These are phyloP conservation scores for Tapirus terrestris DNA, from an alignment of 2,113 vertebrate species.

Conservation along the genomic window DNA sequence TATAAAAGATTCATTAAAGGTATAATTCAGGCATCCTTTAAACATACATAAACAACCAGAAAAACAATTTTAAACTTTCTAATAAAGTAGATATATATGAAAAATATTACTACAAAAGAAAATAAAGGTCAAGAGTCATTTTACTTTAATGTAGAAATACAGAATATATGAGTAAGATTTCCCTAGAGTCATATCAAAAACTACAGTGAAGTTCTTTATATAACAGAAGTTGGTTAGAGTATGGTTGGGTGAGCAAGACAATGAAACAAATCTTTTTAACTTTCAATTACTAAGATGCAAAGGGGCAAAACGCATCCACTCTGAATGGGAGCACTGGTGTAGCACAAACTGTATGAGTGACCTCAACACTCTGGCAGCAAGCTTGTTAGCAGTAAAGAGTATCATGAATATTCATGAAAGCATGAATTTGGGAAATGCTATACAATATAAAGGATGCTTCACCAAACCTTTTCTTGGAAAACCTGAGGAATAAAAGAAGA, in stretches of 20 bases:
- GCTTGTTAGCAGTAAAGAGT: neutral
- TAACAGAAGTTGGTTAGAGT: slow-evolving; percentile 36
- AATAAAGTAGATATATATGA: neutral
- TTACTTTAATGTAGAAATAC: slow-evolving; percentile 18
- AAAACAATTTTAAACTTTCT: neutral
- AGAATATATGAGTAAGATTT: neutral
- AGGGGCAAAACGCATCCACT: neutral
- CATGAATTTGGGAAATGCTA: neutral
- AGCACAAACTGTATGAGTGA: neutral
- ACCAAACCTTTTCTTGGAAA: neutral
- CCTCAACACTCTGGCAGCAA: neutral
- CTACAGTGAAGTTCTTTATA: neutral
- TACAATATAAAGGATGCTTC: neutral
- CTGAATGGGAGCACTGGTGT: neutral
- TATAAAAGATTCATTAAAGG: neutral
- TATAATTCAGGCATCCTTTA: neutral
- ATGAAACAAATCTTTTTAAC: slow-evolving; percentile 62
- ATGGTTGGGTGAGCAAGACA: slow-evolving; percentile 43
- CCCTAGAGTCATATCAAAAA: neutral
- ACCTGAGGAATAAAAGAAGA: neutral
- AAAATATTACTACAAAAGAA: neutral
- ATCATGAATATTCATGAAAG: neutral
- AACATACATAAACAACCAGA: neutral
- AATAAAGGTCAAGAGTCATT: slow-evolving; percentile 12
- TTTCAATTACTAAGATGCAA: slow-evolving; percentile 52